Percentiles rank a stretch among this genome's conserved stretches.
Evolutionary conservation across 2,797 vertebrate species (phyloP).

Genomic region (Menidia menidia): DNA sequence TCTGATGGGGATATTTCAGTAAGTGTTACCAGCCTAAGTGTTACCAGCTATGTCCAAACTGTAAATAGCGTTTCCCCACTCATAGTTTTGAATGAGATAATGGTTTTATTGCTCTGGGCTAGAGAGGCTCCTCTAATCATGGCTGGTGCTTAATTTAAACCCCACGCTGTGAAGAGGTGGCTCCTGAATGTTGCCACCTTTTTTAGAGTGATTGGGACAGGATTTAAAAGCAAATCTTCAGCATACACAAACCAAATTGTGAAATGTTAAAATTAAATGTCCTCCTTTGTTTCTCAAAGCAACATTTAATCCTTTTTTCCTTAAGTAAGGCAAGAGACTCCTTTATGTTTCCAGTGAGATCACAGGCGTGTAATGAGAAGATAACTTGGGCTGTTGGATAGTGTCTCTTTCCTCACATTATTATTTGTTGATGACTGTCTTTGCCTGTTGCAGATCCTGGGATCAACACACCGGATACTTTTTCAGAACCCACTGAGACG

Average conservation of each 20-base stretch:
- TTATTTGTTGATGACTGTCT: conserved; percentile 5
- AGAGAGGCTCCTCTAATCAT: conserved; percentile 39
- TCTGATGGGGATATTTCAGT: conserved; percentile 26
- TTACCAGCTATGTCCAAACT: conserved; percentile 35
- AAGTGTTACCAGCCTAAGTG: conserved; percentile 42
- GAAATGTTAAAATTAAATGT: neutral
- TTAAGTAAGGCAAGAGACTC: conserved; percentile 1
- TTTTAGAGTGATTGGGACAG: neutral
- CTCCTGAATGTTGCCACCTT: conserved; percentile 30
- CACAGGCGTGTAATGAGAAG: neutral
- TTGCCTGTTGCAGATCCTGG: conserved; percentile 81
- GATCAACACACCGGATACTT: conserved; percentile 79
- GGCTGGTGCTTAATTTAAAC: conserved; percentile 40
- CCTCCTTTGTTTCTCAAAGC: conserved; percentile 1
- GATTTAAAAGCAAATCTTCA: neutral
- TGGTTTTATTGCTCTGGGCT: conserved; percentile 54
- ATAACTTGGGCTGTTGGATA: neutral
- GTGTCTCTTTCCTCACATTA: neutral
- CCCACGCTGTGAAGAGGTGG: conserved; percentile 22
- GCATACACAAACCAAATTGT: neutral
- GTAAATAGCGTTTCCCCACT: conserved; percentile 50
- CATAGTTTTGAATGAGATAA: conserved; percentile 45
- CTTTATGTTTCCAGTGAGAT: neutral
- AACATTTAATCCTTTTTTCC: neutral
- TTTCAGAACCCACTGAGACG: conserved; percentile 92